phyloP scores from a whole-genome alignment of 2,888 invertebrate genomes.

The Clusia tigrina region DNA sequence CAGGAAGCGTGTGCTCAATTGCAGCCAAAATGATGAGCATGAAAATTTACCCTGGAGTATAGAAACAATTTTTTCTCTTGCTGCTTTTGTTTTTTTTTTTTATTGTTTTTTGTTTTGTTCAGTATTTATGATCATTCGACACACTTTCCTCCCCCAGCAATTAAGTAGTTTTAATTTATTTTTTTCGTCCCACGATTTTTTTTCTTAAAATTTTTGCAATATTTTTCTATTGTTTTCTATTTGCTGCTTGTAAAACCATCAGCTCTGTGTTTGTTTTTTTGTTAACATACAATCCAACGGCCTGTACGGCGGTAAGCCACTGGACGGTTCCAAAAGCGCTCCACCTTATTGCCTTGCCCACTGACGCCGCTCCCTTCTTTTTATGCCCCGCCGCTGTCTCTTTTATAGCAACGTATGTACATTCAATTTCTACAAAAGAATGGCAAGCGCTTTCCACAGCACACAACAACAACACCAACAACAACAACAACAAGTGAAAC shows the following conservation, averaged over 20 bases:
- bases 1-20: no score
- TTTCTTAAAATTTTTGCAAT: conserved; percentile 21
- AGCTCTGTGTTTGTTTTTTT: neutral
- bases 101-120: conserved; percentile 30
- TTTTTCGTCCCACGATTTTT: no score
- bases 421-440: conserved; percentile 38
- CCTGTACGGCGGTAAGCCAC: no score
- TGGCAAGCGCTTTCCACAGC: conserved; percentile 57
- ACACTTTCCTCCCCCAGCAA: no score
- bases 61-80: no score
- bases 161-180: no score
- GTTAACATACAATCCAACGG: no score
- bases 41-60: no score
- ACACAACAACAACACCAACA: conserved; percentile 23
- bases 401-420: neutral
- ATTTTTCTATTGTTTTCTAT: conserved; percentile 1
- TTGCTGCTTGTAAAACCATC: conserved; percentile 11
- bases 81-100: conserved; percentile 24
- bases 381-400: no score
- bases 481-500: no score
- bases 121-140: conserved; percentile 25
- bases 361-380: neutral
- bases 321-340: no score
- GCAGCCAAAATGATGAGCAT: no score
- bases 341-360: neutral